Evolutionary conservation across 2,888 invertebrate genomes (phyloP).

Genomic region (Brenthis daphne): DNA sequence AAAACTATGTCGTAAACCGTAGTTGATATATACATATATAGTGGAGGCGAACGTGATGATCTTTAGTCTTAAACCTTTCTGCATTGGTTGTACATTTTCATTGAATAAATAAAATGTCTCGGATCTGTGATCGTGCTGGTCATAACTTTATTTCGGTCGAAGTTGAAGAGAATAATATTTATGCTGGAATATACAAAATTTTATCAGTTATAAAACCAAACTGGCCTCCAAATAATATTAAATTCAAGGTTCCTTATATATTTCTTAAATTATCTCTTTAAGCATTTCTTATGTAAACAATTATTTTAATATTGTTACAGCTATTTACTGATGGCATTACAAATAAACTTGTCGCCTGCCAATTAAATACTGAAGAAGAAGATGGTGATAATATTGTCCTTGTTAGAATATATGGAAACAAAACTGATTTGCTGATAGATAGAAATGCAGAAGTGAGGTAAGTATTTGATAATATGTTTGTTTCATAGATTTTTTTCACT

Average conservation of each 20-base stretch:
- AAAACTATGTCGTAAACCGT: slow-evolving; percentile 10
- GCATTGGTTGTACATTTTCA: background rate
- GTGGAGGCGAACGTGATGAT: slow-evolving; percentile 16
- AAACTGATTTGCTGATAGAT: slow-evolving; percentile 96
- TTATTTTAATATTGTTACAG: slow-evolving; percentile 71
- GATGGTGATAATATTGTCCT: slow-evolving; percentile 86
- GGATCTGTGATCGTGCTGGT: slow-evolving; percentile 56
- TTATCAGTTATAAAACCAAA: slow-evolving; percentile 86
- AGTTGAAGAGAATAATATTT: slow-evolving; percentile 85
- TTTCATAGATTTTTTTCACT: background rate
- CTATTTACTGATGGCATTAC: slow-evolving; percentile 96
- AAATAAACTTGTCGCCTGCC: slow-evolving; percentile 93
- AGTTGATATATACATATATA: background rate
- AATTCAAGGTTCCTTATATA: slow-evolving; percentile 84
- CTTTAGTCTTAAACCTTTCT: slow-evolving; percentile 19
- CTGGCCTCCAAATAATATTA: slow-evolving; percentile 85
- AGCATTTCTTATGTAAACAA: slow-evolving; percentile 1
- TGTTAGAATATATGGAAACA: slow-evolving; percentile 95
- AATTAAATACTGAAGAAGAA: slow-evolving; percentile 57
- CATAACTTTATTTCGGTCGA: slow-evolving; percentile 81
- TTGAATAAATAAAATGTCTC: slow-evolving; percentile 53
- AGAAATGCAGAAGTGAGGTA: slow-evolving; percentile 90
- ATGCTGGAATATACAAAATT: slow-evolving; percentile 85
- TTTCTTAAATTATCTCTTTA: background rate
- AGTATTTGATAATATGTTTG: slow-evolving; percentile 36